Conservation (phyloP, 2,113 vertebrate species). For the Carassius gibelio region DNA sequence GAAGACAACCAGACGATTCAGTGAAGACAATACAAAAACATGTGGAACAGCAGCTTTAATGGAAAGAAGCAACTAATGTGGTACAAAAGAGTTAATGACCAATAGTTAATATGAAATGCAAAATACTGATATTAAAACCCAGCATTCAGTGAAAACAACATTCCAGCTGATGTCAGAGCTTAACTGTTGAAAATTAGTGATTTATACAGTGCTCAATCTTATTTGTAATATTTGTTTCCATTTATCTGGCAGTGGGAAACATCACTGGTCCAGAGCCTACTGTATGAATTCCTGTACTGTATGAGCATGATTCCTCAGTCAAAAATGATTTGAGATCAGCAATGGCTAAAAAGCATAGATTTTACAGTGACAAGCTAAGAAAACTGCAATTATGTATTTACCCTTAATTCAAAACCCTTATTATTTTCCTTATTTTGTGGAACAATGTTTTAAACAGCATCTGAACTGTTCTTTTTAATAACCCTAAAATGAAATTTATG, state of each 20-base stretch:
- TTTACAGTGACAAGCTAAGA: not conserved
- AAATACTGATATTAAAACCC: not conserved
- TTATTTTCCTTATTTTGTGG: not conserved
- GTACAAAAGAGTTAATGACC: constrained; percentile 61
- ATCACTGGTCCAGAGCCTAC: not conserved
- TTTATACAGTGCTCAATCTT: not conserved
- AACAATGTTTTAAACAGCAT: not conserved
- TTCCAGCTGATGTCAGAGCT: not conserved
- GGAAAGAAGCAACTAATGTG: constrained; percentile 67
- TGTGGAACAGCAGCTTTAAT: constrained; percentile 76
- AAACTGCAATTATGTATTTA: not conserved
- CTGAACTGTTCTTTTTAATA: not conserved
- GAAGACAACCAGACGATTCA: constrained; percentile 51
- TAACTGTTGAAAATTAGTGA: not conserved
- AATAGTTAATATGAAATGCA: not conserved
- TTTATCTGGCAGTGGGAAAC: not conserved
- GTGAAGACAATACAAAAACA: constrained; percentile 76
- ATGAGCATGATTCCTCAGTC: no score
- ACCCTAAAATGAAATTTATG: not conserved
- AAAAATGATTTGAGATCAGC: not conserved
- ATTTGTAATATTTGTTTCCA: not conserved
- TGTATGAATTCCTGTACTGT: not conserved
- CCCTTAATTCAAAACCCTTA: constrained; percentile 1
- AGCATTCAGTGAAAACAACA: not conserved
- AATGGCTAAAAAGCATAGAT: not conserved